Evolutionary conservation across 2,797 vertebrate species (phyloP).

Genomic region (Bucorvus abyssinicus): DNA sequence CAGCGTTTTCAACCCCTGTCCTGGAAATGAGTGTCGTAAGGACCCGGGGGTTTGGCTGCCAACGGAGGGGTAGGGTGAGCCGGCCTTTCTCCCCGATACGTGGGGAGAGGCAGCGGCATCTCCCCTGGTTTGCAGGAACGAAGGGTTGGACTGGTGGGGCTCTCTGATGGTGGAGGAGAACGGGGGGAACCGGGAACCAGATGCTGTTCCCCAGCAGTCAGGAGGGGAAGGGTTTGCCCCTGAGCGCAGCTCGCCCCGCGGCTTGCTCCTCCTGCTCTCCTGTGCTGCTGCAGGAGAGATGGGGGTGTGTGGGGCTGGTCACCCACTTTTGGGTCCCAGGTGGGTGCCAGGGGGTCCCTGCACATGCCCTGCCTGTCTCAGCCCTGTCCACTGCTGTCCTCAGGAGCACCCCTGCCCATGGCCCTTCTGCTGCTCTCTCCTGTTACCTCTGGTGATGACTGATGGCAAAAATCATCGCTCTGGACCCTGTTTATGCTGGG

Average conservation of each 20-base stretch:
- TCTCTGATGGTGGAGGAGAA: not conserved
- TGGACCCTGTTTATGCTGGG: not conserved
- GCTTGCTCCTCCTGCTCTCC: not conserved
- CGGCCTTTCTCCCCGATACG: not conserved
- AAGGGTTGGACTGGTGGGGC: not conserved
- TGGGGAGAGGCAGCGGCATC: not conserved
- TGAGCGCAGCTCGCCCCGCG: accelerated
- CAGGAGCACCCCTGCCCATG: not conserved
- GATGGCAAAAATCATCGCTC: not conserved
- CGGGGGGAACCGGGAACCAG: not conserved
- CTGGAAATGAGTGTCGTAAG: not conserved
- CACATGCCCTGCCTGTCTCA: not conserved
- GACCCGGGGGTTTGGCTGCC: not conserved
- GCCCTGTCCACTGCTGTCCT: not conserved
- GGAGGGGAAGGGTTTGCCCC: not conserved
- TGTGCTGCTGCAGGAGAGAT: not conserved
- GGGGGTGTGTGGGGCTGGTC: accelerated
- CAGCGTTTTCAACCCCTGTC: not conserved
- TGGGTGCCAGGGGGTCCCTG: not conserved
- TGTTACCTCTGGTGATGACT: not conserved
- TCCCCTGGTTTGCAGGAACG: accelerated
- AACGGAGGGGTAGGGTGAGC: not conserved
- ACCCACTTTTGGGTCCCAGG: not conserved
- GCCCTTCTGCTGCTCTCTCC: not conserved
- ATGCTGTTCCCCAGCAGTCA: not conserved